Conservation (phyloP, 2,113 vertebrate genomes). For the Actinemys pallida region DNA sequence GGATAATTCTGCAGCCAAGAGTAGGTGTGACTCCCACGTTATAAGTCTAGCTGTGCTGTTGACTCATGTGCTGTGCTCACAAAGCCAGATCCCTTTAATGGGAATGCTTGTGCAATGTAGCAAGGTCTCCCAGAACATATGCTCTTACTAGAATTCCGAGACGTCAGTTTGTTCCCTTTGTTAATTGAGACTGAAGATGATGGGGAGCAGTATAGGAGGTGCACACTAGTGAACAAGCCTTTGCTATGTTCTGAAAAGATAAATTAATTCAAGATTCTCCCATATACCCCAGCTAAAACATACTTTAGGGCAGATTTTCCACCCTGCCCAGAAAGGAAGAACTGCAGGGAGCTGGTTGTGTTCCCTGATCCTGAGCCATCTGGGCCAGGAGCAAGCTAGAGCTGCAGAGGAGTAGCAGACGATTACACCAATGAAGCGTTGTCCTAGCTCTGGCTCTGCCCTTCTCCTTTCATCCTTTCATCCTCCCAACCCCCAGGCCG, state of each 20-base stretch:
- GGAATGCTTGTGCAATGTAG: conserved; percentile 70
- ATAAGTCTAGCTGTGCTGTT: conserved; percentile 70
- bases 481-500: not conserved
- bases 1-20: conserved; percentile 76
- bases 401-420: not conserved
- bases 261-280: not conserved
- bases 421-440: fast-evolving
- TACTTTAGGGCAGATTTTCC: not conserved
- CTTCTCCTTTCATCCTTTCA: not conserved
- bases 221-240: conserved; percentile 10
- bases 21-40: conserved; percentile 75
- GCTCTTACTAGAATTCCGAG: conserved; percentile 56
- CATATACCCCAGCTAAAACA: not conserved
- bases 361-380: not conserved
- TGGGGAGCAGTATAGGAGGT: conserved; percentile 12
- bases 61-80: conserved; percentile 67
- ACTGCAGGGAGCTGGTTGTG: not conserved
- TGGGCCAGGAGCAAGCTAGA: fast-evolving
- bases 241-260: conserved; percentile 18
- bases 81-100: conserved; percentile 63
- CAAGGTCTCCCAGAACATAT: conserved; percentile 64
- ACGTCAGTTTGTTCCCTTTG: conserved; percentile 42
- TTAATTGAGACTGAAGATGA: conserved; percentile 30
- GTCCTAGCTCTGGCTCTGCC: not conserved
- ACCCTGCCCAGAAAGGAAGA: not conserved